phyloP scores from a whole-genome alignment of 2,888 invertebrate genomes.

The Venustoraphidia nigricollis region DNA sequence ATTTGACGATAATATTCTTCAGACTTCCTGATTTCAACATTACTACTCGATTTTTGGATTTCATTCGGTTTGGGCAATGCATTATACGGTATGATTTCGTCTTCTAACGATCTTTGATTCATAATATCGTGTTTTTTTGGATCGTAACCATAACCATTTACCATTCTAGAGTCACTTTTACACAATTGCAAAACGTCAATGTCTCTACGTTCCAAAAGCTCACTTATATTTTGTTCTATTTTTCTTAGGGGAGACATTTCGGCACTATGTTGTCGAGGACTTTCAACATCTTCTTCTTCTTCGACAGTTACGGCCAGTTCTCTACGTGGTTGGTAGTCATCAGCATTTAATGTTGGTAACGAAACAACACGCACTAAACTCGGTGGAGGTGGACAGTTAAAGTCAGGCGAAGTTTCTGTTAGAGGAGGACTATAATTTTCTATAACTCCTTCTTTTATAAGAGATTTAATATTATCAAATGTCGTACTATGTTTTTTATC shows the following conservation, averaged over 20 bases:
- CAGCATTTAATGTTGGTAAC: constrained; percentile 43
- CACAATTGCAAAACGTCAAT: constrained; percentile 18
- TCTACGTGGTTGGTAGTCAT: constrained; percentile 41
- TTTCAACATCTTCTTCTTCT: constrained; percentile 53
- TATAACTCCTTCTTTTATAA: constrained; percentile 54
- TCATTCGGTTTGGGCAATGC: constrained; percentile 32
- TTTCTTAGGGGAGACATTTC: constrained; percentile 52
- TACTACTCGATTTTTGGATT: constrained; percentile 44
- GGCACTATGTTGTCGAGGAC: constrained; percentile 41
- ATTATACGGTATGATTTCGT: not conserved
- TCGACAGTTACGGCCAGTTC: constrained; percentile 55
- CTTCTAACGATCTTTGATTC: not conserved
- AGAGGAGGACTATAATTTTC: constrained; percentile 37
- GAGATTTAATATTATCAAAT: constrained; percentile 60
- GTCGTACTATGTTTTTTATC: constrained; percentile 59
- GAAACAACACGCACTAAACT: constrained; percentile 53
- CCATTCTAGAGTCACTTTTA: not conserved
- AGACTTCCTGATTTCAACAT: constrained; percentile 38
- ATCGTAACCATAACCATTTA: not conserved
- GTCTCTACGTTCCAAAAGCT: constrained; percentile 37
- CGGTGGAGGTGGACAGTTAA: constrained; percentile 42
- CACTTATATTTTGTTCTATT: constrained; percentile 58
- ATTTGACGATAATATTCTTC: constrained; percentile 26
- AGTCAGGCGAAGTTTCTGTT: constrained; percentile 43
- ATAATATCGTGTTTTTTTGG: not conserved